phyloP scores from a whole-genome alignment of 1,140 invertebrate genomes.

The Magallana angulata region DNA sequence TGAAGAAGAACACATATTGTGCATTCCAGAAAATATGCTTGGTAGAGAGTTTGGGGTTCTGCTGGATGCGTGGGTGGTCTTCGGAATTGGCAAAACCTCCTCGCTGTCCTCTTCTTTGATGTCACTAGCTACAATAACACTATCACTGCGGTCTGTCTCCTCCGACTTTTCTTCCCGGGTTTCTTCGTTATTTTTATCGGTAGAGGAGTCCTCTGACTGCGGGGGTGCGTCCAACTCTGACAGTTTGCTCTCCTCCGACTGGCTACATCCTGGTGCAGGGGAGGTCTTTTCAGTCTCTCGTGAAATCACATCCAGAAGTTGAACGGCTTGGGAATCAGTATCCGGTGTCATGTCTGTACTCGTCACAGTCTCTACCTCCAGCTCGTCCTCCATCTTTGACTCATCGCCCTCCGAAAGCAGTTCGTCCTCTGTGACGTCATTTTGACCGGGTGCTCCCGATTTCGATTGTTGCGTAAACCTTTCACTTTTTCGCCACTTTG shows the following conservation, averaged over 20 bases:
- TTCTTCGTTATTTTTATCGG: not conserved
- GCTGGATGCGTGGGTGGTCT: not conserved
- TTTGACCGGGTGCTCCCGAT: not conserved
- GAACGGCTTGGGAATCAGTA: not conserved
- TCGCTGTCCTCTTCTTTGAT: constrained; percentile 1
- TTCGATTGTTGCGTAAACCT: constrained; percentile 78
- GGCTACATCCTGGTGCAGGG: not conserved
- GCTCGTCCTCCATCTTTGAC: constrained; percentile 52
- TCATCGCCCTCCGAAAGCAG: constrained; percentile 45
- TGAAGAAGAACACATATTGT: constrained; percentile 50
- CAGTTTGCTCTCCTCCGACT: not conserved
- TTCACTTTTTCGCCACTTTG: constrained; percentile 95
- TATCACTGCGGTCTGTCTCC: not conserved
- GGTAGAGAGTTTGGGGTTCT: constrained; percentile 35
- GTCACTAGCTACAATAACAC: not conserved
- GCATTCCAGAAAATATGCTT: constrained; percentile 39
- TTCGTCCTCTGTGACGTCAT: constrained; percentile 38
- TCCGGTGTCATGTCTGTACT: constrained; percentile 54
- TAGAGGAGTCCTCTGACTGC: not conserved
- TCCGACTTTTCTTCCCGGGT: not conserved
- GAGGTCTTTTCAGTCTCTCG: not conserved
- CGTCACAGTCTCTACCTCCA: constrained; percentile 61
- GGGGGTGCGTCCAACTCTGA: not conserved
- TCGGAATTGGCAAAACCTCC: not conserved
- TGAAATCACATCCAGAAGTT: constrained; percentile 30